These are phyloP conservation scores for Crocodylus rhombifer DNA, from an alignment of 2,797 vertebrate species.

Conservation along the genomic window DNA sequence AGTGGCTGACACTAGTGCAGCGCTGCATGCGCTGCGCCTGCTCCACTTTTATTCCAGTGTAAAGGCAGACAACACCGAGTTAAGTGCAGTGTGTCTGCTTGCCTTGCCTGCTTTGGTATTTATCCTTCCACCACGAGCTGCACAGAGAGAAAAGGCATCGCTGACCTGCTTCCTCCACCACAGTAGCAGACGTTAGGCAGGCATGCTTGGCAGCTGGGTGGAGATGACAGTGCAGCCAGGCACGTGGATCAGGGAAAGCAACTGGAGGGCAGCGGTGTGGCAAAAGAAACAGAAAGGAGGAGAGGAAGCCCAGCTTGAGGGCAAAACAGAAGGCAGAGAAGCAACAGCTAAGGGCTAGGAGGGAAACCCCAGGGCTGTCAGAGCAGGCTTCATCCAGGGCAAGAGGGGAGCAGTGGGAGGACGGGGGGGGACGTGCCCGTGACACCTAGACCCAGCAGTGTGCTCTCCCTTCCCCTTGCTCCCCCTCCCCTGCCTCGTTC, in stretches of 20 bases:
- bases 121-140: too few species aligned
- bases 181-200: neutral
- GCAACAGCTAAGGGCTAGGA: neutral
- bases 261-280: too few species aligned
- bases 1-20: too few species aligned
- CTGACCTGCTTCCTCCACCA: neutral
- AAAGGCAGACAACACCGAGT: too few species aligned
- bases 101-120: too few species aligned
- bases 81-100: too few species aligned
- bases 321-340: too few species aligned
- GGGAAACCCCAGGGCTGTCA: neutral
- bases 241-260: neutral
- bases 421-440: neutral
- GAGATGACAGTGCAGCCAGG: neutral
- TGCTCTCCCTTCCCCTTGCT: neutral
- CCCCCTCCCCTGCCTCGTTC: neutral
- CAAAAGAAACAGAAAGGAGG: neutral
- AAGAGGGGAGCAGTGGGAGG: neutral
- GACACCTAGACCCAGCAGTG: neutral
- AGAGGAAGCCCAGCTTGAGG: too few species aligned
- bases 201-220: neutral
- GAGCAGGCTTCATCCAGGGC: neutral
- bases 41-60: too few species aligned
- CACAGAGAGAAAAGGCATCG: neutral
- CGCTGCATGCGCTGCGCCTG: too few species aligned